Conservation (phyloP, 2,797 vertebrate species). For the Alectoris magna region DNA sequence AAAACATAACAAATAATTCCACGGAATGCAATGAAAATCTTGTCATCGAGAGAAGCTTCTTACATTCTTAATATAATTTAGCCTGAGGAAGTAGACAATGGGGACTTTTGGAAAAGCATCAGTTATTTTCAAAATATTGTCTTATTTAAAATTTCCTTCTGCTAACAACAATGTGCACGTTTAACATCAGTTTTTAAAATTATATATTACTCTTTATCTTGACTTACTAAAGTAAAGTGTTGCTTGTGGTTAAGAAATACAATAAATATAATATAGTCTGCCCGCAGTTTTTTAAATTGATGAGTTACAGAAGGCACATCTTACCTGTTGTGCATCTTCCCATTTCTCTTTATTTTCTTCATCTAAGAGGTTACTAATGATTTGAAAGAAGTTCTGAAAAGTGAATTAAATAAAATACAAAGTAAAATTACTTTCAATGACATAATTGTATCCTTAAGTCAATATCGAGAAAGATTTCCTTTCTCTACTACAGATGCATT, state of each 20-base stretch:
- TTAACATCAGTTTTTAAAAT: neutral
- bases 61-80: neutral
- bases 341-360: slow-evolving; percentile 99
- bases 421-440: neutral
- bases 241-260: neutral
- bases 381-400: slow-evolving; percentile 99
- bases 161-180: neutral
- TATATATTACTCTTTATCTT: neutral
- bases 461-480: neutral
- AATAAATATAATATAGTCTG: neutral
- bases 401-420: slow-evolving; percentile 65
- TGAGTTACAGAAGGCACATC: neutral
- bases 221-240: neutral
- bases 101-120: neutral
- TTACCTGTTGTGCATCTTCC: slow-evolving; percentile 99
- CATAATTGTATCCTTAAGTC: neutral
- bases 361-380: slow-evolving; percentile 98
- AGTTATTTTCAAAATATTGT: neutral
- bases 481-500: neutral
- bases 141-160: neutral
- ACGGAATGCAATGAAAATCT: neutral
- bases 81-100: neutral
- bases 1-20: neutral
- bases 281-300: neutral
- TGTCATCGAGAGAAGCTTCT: neutral